Conservation (phyloP, 2,113 vertebrate species). For the Calidris pugnax region DNA sequence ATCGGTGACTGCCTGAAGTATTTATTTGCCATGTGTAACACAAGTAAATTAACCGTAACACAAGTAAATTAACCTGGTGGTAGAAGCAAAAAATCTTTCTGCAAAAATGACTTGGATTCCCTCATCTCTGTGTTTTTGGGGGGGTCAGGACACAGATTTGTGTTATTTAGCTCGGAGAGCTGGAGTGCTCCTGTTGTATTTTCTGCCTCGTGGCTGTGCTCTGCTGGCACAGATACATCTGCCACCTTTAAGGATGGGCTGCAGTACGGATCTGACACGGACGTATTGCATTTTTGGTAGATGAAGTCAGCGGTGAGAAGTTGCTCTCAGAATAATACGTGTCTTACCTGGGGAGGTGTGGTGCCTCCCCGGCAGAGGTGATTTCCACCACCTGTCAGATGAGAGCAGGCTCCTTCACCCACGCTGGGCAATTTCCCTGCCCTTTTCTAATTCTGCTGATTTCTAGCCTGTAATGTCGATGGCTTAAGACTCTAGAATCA, state of each 20-base stretch:
- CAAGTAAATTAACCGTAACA: not conserved
- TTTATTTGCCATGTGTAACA: not conserved
- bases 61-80: not conserved
- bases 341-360: not conserved
- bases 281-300: not conserved
- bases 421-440: not conserved
- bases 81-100: not conserved
- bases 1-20: not conserved
- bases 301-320: conserved; percentile 6
- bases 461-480: not conserved
- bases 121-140: not conserved
- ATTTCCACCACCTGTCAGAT: not conserved
- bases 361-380: not conserved
- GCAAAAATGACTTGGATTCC: not conserved
- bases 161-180: not conserved
- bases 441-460: not conserved
- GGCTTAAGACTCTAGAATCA: not conserved
- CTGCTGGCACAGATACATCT: not conserved
- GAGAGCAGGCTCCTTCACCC: not conserved
- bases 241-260: conserved; percentile 1
- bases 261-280: not conserved
- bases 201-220: not conserved
- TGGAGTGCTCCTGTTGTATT: accelerated
- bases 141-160: not conserved
- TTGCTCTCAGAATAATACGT: not conserved